Evolutionary conservation across 2,113 vertebrate species (phyloP).

Genomic region (Centropus bengalensis): DNA sequence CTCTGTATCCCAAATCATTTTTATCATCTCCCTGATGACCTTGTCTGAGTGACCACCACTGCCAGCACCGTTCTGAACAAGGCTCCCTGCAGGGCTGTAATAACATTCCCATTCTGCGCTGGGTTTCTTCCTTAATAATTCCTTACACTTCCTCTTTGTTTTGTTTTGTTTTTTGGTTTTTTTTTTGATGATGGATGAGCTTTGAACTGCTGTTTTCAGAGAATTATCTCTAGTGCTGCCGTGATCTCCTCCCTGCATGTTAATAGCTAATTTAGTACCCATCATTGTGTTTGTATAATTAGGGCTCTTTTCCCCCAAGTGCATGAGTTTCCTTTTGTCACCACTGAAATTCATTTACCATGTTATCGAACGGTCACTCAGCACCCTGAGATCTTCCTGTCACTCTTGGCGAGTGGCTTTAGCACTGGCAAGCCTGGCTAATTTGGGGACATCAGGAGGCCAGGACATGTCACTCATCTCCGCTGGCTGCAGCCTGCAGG

Average conservation of each 20-base stretch:
- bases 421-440: background rate
- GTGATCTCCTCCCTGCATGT: slow-evolving; percentile 67
- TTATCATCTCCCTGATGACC: background rate
- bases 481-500: background rate
- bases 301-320: slow-evolving; percentile 52
- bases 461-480: accelerated
- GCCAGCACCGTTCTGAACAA: background rate
- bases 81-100: background rate
- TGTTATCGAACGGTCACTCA: background rate
- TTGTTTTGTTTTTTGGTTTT: background rate
- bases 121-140: slow-evolving; percentile 5
- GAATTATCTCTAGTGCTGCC: slow-evolving; percentile 22
- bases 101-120: background rate
- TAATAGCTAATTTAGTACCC: slow-evolving; percentile 70
- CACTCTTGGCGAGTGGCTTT: background rate
- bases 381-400: background rate
- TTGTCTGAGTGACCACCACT: background rate
- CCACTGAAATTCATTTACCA: background rate
- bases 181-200: slow-evolving; percentile 56
- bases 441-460: background rate
- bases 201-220: slow-evolving; percentile 63
- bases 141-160: background rate
- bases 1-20: background rate
- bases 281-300: slow-evolving; percentile 65
- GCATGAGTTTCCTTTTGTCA: slow-evolving; percentile 59